Conservation (phyloP, 2,797 vertebrate species). For the Octomys mimax region DNA sequence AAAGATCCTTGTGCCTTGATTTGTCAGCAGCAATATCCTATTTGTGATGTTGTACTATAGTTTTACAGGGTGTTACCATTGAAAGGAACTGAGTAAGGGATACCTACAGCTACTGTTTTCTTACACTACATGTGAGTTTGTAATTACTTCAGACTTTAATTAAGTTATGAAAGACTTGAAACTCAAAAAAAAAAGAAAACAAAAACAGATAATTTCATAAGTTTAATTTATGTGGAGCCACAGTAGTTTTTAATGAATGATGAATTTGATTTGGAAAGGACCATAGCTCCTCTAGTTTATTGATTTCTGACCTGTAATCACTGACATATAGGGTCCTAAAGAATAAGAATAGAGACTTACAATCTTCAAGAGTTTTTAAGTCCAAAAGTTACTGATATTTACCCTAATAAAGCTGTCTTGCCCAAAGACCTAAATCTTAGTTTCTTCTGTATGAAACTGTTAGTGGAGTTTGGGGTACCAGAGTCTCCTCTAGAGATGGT, state of each 20-base stretch:
- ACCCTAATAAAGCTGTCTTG: neutral
- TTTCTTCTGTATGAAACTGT: conserved; percentile 29
- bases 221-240: neutral
- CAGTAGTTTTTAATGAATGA: neutral
- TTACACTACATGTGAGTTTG: neutral
- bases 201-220: neutral
- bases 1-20: neutral
- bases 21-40: neutral
- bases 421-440: neutral
- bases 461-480: neutral
- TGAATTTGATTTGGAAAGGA: conserved; percentile 4
- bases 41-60: neutral
- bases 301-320: neutral
- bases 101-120: neutral
- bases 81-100: neutral
- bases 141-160: conserved; percentile 26
- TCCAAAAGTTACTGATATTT: conserved; percentile 1
- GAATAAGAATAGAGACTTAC: conserved; percentile 9
- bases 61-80: neutral
- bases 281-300: neutral
- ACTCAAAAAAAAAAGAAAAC: neutral
- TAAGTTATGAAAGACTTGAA: neutral
- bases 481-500: neutral
- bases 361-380: neutral
- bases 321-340: neutral